Percentiles rank a stretch among this genome's conserved stretches.
Conservation (phyloP, 2,888 invertebrate genomes). For the Trachelus stipa region DNA sequence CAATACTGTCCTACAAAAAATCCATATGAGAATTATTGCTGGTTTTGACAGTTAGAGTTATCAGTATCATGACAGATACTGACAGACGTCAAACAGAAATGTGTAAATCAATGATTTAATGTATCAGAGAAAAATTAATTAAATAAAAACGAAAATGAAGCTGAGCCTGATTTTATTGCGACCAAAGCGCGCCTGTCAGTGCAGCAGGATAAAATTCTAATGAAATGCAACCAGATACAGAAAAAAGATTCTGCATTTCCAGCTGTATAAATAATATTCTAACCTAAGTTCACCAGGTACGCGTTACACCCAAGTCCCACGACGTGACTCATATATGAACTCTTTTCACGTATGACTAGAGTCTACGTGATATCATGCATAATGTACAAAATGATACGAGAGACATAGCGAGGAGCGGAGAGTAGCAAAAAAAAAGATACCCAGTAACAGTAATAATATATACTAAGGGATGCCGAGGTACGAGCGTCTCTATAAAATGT, state of each 20-base stretch:
- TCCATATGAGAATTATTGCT: too few species aligned
- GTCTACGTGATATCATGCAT: conserved; percentile 43
- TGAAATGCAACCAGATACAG: not conserved
- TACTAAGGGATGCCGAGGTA: not conserved
- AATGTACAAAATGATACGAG: conserved; percentile 46
- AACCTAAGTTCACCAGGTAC: not conserved
- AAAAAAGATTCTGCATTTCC: not conserved
- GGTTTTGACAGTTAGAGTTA: too few species aligned
- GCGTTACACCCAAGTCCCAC: not conserved
- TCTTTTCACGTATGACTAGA: conserved; percentile 27
- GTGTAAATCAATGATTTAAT: too few species aligned
- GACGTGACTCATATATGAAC: not conserved
- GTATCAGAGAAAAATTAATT: too few species aligned
- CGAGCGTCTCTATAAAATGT: not conserved
- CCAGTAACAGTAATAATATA: not conserved
- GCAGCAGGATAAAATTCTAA: not conserved
- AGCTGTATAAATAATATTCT: not conserved
- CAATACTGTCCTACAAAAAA: too few species aligned
- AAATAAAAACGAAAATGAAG: too few species aligned
- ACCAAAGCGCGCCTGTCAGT: too few species aligned
- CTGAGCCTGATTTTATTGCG: too few species aligned
- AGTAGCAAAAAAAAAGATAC: not conserved
- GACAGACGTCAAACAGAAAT: too few species aligned
- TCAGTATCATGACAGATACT: too few species aligned
- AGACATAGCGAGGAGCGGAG: conserved; percentile 25